A percentile compares a stretch with the other conserved stretches of the same genome.
Evolutionary conservation across 1,140 invertebrate species (phyloP).

Genomic region (Sycophaga agraensis): DNA sequence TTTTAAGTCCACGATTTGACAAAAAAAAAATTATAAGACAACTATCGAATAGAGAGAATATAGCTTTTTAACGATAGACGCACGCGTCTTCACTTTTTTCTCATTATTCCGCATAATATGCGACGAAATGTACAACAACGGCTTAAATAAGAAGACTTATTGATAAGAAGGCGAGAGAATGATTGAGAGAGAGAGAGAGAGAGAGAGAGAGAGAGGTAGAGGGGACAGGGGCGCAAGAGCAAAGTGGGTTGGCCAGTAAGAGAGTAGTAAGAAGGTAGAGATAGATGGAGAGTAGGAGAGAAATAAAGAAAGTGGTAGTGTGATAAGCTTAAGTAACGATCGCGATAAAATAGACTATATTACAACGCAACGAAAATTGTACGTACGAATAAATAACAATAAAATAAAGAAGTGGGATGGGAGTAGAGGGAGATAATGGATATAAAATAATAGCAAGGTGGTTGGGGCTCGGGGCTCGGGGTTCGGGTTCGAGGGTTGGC

Average conservation of each 20-base stretch:
- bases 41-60: neutral
- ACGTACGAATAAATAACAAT: conserved; percentile 28
- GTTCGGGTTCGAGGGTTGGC: no score
- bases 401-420: neutral
- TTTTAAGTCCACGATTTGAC: conserved; percentile 6
- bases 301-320: neutral
- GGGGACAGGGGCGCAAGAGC: neutral
- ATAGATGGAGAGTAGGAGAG: neutral
- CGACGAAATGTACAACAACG: conserved; percentile 24
- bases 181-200: neutral
- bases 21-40: conserved; percentile 1
- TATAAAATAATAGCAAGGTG: conserved; percentile 16
- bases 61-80: conserved; percentile 1
- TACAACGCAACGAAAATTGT: conserved; percentile 21
- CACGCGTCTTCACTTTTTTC: conserved; percentile 8
- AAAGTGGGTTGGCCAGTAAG: neutral
- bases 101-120: conserved; percentile 2
- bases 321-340: conserved; percentile 19
- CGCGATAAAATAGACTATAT: conserved; percentile 26
- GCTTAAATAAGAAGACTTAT: neutral
- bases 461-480: no score
- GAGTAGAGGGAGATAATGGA: neutral
- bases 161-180: no score
- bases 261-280: neutral
- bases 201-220: neutral